Percentiles rank a stretch among this genome's conserved stretches.
These are phyloP conservation scores for Sakesphorus luctuosus DNA, from an alignment of 2,113 vertebrate species.

Conservation along the genomic window DNA sequence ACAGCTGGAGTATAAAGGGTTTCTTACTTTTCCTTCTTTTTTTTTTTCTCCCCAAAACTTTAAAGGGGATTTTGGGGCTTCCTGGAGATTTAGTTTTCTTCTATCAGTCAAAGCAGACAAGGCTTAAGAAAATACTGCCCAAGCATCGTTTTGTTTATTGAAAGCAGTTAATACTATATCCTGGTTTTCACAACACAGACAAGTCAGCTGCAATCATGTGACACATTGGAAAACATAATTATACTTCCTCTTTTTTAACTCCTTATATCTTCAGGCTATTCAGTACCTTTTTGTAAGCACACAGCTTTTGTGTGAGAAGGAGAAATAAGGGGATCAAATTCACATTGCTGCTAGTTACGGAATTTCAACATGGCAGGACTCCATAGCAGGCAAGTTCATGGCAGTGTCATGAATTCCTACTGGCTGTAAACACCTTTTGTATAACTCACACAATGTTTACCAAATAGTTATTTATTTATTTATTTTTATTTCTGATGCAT, in stretches of 20 bases:
- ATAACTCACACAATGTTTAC: neutral
- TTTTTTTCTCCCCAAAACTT: neutral
- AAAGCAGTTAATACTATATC: neutral
- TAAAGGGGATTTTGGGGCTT: neutral
- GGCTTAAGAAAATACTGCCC: neutral
- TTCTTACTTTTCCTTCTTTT: neutral
- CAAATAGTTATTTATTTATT: too few species aligned
- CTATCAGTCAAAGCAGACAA: neutral
- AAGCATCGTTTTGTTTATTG: rapidly evolving
- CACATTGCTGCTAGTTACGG: neutral
- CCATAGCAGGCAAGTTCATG: neutral
- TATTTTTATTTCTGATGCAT: neutral
- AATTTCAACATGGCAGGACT: neutral
- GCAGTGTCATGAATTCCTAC: neutral
- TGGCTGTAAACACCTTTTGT: neutral
- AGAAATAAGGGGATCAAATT: neutral
- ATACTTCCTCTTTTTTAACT: neutral
- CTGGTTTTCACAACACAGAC: neutral
- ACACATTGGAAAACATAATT: neutral
- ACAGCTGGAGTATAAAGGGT: neutral
- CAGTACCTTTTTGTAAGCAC: neutral
- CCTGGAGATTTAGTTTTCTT: neutral
- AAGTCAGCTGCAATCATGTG: neutral
- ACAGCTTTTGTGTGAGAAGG: neutral
- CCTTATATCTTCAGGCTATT: neutral